Base-by-base conservation (phyloP, 1,140 invertebrate species). In the Psix sp. region DNA sequence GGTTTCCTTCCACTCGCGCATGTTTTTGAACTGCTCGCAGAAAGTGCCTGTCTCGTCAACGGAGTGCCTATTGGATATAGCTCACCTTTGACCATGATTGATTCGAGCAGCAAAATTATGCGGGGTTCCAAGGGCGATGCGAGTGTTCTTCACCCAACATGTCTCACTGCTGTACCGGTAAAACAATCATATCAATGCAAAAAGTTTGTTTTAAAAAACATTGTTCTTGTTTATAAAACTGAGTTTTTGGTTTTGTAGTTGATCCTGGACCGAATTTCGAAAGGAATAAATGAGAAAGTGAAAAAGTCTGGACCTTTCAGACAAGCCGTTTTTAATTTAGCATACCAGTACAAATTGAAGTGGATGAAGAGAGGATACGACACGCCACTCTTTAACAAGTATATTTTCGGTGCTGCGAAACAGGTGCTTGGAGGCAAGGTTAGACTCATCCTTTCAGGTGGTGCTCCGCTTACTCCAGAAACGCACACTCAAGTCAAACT, bases 51-150 rank as follows among this genome's bases (percentile, higher is more conserved):
- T 77, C 87, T 93, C 29, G 84, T 93, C 31, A 91, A 88, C n/a
- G 98, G 97, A 17, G 92, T 97, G n/a, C 91, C 93, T 3, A 97
- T 99, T 82, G 98, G 98, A 5, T 99, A 99, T 86, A 98, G 96
- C 1, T 96, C 96, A 0, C 94, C 98, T 0, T 87, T 96, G 15
- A 99, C 98, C 0, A 92, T 99, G 89, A 94, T 98, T 31, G 97
- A 99, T 84, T 93, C 94, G 3, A 96, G 96, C 35, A 97, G 94
- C 80, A 99, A 98, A 88, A 97, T 99, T 57, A 97, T 96, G 88
- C 91, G 92, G 66, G 97, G 97, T 3, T 93, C 93, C 18, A 93
- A 91, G 78, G 94, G 98, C 5, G 98, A 99, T 86, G 95, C 96
- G 3, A 92, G 93, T 13, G 92, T 97, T 0, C 86, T 99, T 15